Evolutionary conservation across 2,888 invertebrate genomes (phyloP).

Genomic region (Pseudoips prasinana): DNA sequence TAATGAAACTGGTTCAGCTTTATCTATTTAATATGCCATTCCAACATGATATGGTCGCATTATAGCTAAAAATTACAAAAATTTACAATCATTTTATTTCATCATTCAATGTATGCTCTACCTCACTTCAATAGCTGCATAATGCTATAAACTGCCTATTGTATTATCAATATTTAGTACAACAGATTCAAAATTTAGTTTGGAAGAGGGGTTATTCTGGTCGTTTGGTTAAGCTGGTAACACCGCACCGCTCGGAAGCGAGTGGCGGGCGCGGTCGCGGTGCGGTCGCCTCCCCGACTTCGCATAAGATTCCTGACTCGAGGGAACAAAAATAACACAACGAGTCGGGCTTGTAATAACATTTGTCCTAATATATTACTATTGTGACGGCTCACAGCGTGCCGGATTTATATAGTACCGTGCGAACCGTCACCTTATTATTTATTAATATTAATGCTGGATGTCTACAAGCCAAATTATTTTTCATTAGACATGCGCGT

Average conservation of each 20-base stretch:
- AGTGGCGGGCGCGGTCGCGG: slow-evolving; percentile 18
- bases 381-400: slow-evolving; percentile 71
- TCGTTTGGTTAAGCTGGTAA: slow-evolving; percentile 3
- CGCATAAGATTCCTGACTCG: slow-evolving; percentile 52
- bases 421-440: slow-evolving; percentile 72
- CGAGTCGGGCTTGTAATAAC: slow-evolving; percentile 76
- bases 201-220: slow-evolving; percentile 17
- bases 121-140: too few relatives aligned
- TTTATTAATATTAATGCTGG: slow-evolving; percentile 73
- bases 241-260: slow-evolving; percentile 6
- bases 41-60: too few relatives aligned
- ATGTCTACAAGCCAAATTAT: slow-evolving; percentile 67
- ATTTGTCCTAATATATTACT: slow-evolving; percentile 79
- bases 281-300: slow-evolving; percentile 30
- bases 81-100: too few relatives aligned
- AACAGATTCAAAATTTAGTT: slow-evolving; percentile 5
- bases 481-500: slow-evolving; percentile 63
- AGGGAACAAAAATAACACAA: slow-evolving; percentile 76
- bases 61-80: too few relatives aligned
- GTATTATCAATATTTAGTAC: not conserved
- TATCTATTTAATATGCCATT: too few relatives aligned
- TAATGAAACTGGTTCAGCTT: too few relatives aligned
- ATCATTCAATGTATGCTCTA: too few relatives aligned
- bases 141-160: too few relatives aligned
- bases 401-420: slow-evolving; percentile 70